Evolutionary conservation across 2,797 vertebrate species (phyloP).

Genomic region (Zenarchopterus dispar): DNA sequence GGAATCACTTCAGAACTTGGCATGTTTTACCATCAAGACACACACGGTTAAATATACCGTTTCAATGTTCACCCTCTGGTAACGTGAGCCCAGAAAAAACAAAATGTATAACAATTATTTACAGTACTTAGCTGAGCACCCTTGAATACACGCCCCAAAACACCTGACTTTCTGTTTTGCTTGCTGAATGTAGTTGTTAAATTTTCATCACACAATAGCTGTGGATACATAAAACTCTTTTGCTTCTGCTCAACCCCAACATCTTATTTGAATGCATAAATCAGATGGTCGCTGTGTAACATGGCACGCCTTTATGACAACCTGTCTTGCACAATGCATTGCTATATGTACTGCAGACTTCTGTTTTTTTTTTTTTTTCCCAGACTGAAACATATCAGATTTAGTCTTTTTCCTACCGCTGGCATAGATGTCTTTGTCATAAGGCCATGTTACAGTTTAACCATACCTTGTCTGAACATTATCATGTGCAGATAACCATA

Average conservation of each 20-base stretch:
- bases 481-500: too few species aligned
- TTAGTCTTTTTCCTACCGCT: too few species aligned
- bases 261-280: conserved; percentile 18
- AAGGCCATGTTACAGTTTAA: too few species aligned
- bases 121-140: neutral
- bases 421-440: too few species aligned
- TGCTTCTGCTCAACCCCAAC: neutral
- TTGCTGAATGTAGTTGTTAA: too few species aligned
- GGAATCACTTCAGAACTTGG: neutral
- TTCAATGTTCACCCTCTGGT: neutral
- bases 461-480: too few species aligned
- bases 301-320: conserved; percentile 1
- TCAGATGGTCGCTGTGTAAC: conserved; percentile 4
- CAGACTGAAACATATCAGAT: too few species aligned
- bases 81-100: too few species aligned
- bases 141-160: too few species aligned
- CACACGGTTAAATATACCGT: neutral
- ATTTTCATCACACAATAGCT: neutral
- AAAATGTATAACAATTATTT: too few species aligned
- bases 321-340: neutral
- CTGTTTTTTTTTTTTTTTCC: neutral
- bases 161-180: too few species aligned
- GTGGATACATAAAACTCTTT: neutral
- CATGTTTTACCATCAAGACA: neutral
- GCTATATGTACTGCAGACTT: neutral